Evolutionary conservation across 2,113 vertebrate species (phyloP).

Genomic region (Mastomys natalensis): DNA sequence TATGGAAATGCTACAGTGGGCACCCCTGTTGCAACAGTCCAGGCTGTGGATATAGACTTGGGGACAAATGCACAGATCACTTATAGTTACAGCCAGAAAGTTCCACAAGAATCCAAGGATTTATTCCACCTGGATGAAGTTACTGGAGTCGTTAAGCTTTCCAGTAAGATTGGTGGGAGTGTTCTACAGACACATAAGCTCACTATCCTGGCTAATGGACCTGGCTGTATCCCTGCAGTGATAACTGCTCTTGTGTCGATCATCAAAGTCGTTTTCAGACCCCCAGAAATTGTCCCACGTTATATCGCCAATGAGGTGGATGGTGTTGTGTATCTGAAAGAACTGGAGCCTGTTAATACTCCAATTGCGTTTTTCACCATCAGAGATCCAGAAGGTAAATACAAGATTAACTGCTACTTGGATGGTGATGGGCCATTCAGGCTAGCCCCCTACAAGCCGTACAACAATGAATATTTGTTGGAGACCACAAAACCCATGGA

Average conservation of each 20-base stretch:
- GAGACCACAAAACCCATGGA: constrained; percentile 95
- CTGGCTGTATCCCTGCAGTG: constrained; percentile 96
- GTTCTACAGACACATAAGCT: constrained; percentile 91
- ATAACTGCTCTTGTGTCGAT: constrained; percentile 91
- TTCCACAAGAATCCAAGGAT: constrained; percentile 90
- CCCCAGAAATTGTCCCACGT: constrained; percentile 92
- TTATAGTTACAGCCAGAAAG: constrained; percentile 96
- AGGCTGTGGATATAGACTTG: constrained; percentile 93
- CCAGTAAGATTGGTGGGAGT: constrained; percentile 89
- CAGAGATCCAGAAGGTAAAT: constrained; percentile 92
- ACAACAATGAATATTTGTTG: constrained; percentile 95
- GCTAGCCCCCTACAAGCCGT: constrained; percentile 92
- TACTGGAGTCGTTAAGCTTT: constrained; percentile 92
- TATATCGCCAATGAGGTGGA: constrained; percentile 95
- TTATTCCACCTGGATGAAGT: constrained; percentile 93
- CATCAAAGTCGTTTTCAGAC: constrained; percentile 91
- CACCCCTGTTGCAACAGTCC: constrained; percentile 88
- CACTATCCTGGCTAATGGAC: constrained; percentile 93
- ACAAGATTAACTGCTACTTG: constrained; percentile 91
- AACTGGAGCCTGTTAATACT: constrained; percentile 93
- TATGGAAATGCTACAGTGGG: constrained; percentile 94
- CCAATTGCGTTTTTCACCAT: constrained; percentile 97
- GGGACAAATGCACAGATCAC: constrained; percentile 94
- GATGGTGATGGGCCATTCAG: constrained; percentile 94
- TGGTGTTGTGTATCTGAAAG: constrained; percentile 94